These are phyloP conservation scores for Calycopis cecrops DNA, from an alignment of 1,140 invertebrate species.

Conservation along the genomic window DNA sequence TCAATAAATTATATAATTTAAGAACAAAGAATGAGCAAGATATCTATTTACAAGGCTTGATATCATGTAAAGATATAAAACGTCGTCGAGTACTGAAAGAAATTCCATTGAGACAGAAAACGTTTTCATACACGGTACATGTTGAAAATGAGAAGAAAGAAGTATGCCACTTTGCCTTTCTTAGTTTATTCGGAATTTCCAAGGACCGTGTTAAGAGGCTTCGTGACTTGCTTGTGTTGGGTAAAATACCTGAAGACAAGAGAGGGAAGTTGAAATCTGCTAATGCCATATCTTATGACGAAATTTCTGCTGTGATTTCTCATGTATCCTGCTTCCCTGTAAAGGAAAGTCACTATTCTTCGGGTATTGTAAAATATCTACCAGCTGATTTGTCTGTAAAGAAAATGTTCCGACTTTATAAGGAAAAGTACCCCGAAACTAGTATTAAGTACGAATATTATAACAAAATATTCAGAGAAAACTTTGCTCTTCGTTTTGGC, in stretches of 20 bases:
- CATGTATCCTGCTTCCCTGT: not conserved
- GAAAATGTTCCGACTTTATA: slow-evolving; percentile 6
- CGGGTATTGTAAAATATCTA: not conserved
- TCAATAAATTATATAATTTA: no score
- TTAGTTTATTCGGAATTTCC: slow-evolving; percentile 9
- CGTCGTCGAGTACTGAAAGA: slow-evolving; percentile 1
- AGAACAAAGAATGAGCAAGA: slow-evolving; percentile 12
- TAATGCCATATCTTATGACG: not conserved
- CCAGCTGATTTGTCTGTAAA: not conserved
- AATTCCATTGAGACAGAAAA: not conserved
- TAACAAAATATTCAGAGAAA: slow-evolving; percentile 13
- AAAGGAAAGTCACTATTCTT: slow-evolving; percentile 2
- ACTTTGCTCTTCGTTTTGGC: slow-evolving; percentile 16
- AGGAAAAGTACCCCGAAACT: slow-evolving; percentile 6
- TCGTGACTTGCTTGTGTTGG: slow-evolving; percentile 13
- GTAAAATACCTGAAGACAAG: slow-evolving; percentile 12
- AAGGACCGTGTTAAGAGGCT: slow-evolving; percentile 12
- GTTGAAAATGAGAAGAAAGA: not conserved
- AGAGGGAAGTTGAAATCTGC: slow-evolving; percentile 3
- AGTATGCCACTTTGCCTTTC: slow-evolving; percentile 11
- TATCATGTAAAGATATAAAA: not conserved
- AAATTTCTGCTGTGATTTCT: not conserved
- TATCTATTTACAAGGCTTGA: slow-evolving; percentile 5
- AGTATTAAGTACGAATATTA: slow-evolving; percentile 12
- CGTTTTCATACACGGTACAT: not conserved